Conservation (phyloP, 2,797 vertebrate genomes). For the Sebastes glaucus region DNA sequence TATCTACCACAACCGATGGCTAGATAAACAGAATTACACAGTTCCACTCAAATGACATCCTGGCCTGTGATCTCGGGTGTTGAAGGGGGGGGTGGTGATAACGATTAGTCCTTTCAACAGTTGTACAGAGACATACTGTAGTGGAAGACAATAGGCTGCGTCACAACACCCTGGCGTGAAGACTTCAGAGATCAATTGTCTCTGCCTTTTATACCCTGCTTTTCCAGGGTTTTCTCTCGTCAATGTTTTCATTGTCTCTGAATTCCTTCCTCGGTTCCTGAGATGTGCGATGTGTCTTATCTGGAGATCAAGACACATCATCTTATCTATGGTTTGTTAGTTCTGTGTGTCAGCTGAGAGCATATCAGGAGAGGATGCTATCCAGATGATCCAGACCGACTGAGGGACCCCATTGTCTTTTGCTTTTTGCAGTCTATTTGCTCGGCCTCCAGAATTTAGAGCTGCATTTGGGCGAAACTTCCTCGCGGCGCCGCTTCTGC, state of each 20-base stretch:
- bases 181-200: not conserved
- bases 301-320: not conserved
- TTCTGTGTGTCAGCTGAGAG: not conserved
- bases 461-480: conserved; percentile 72
- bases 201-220: not conserved
- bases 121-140: not conserved
- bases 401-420: not conserved
- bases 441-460: conserved; percentile 87
- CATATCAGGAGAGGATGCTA: not conserved
- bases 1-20: not conserved
- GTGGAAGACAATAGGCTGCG: conserved; percentile 50
- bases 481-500: conserved; percentile 87
- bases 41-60: not conserved
- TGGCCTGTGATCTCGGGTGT: not conserved
- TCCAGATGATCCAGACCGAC: not conserved
- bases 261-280: conserved; percentile 1
- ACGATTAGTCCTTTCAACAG: not conserved
- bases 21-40: not conserved
- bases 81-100: not conserved
- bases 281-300: not conserved
- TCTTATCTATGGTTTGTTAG: not conserved
- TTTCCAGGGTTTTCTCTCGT: not conserved
- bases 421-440: conserved; percentile 63
- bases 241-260: not conserved
- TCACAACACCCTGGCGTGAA: not conserved